phyloP scores from a whole-genome alignment of 2,113 vertebrate genomes.

The Gambusia holbrooki region DNA sequence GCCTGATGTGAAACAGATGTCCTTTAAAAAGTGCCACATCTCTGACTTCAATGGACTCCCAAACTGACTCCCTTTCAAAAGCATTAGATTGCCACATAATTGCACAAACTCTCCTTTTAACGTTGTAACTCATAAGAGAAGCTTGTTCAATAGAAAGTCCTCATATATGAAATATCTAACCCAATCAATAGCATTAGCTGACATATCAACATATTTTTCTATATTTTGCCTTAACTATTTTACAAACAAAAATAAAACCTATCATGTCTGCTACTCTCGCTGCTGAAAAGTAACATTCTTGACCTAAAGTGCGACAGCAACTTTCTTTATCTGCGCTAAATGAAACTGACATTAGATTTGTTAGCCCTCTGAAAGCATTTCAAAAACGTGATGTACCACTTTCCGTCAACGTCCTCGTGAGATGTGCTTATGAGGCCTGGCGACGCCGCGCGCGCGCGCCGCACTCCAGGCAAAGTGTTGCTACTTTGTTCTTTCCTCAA shows the following conservation, averaged over 20 bases:
- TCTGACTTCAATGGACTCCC: not conserved
- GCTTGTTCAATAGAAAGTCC: not conserved
- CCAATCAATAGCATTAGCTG: not conserved
- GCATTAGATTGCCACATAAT: not conserved
- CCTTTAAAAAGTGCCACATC: not conserved
- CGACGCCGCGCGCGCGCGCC: slow-evolving; percentile 43
- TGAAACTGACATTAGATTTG: slow-evolving; percentile 54
- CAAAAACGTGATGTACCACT: slow-evolving; percentile 55
- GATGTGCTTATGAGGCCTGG: slow-evolving; percentile 40
- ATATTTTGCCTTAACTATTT: not conserved
- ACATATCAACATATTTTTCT: no score
- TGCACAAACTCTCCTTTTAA: not conserved
- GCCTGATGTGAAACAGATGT: not conserved
- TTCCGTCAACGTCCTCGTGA: slow-evolving; percentile 41
- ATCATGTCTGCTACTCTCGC: not conserved
- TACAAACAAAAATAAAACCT: slow-evolving; percentile 7
- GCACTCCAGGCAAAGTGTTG: slow-evolving; percentile 56
- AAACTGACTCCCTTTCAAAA: not conserved
- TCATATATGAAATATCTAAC: not conserved
- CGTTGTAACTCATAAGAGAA: not conserved
- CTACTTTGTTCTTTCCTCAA: slow-evolving; percentile 68
- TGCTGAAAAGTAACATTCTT: slow-evolving; percentile 7
- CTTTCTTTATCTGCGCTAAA: slow-evolving; percentile 43
- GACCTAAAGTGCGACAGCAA: slow-evolving; percentile 23
- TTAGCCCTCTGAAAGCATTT: slow-evolving; percentile 44